Evolutionary conservation across 2,113 vertebrate genomes (phyloP), one percentile per base, ranked within the genome.

Genomic region (Fulica atra): DNA sequence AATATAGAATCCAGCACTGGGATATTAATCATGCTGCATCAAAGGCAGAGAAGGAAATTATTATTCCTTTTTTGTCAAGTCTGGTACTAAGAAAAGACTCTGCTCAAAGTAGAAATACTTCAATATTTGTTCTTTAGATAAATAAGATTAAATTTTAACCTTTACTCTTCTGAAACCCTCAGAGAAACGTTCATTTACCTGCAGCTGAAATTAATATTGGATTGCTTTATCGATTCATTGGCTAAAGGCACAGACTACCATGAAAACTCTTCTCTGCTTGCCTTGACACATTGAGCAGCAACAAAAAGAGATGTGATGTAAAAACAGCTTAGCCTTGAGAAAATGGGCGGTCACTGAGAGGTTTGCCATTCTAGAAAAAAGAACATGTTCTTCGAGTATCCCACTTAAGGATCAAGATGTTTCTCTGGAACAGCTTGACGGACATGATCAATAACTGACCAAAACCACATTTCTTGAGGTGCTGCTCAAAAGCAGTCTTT

Each of bases 121-220:
- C 66, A 89, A 50, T 69, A 82, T 42, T 91, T 88, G 40, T 69
- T 92, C 70, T 80, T 85, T 70, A 87, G 54, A 89, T 84, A 96
- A 92, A 76, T 69, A 93, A 81, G 76, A 88, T 78, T 83, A 93
- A 85, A 91, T 80, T 85, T 93, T 92, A 93, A 91, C 86, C 59
- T 92, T 92, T 89, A 66, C 16, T 72, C 29, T 72, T 87, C 85
- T 82, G 86, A 93, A 91, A 76, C 50, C 50, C 80, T 88, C 79
- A 72, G 53, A 87, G 77, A 84, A 95, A 80, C 23, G 63, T 84
- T 68, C 33, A 28, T 85, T 93, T 93, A 89, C 72, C 81, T 76
- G 33, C 50, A 92, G 59, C 19, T 91, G 77, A 96, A 95, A 94
- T 87, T 71, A 94, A 79, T 91, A 82, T 63, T 89, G 65, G n/a